Evolutionary conservation across 2,797 vertebrate species (phyloP), one percentile per base, ranked within the genome.

Genomic region (Natrix natrix): DNA sequence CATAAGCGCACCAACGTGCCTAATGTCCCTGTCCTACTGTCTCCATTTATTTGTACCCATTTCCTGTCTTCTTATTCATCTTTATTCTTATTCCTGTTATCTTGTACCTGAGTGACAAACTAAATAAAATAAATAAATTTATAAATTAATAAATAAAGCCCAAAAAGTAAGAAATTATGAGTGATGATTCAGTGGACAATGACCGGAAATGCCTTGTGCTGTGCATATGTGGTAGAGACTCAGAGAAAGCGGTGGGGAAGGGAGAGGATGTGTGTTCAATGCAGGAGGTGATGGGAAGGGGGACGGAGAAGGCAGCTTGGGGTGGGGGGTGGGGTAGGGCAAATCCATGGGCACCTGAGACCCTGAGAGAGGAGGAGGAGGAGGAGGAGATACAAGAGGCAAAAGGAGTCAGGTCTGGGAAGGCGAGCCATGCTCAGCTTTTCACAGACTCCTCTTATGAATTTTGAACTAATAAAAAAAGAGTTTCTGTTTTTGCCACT

Each of bases 161-260:
- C 74, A 63, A 52, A 14, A 43, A 61, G 20, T 16, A 43, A 60
- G 57, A 37, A 54, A 12, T 2, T 22, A 32, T n/a, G 61, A 28
- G 28, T 24, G 63, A 28, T 37, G n/a, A 37, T 4, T 93, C 52
- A 55, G 0, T 0, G 88, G 95, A 95, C 95, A 97, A 96, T 95
- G 7, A 94, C 91, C 93, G 94, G 96, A 96, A 96, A 95, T 63
- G 95, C 90, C 92, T 93, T 93, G 92, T 95, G 93, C 63, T 95
- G 94, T 61, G 83, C 94, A 88, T 24, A 89, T 88, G 95, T 66
- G 90, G 90, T 69, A 92, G 63, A 94, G 86, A 90, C 74, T 92
- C 8, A 5, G 26, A 66, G 8, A 12, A 56, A 22, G 8, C 3
- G 8, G 17, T 22, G 91, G 94, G 89, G 6, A 54, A 86, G 91